A percentile compares a stretch with the other conserved stretches of the same genome.
These are phyloP conservation scores for Heliangelus exortis DNA, from an alignment of 2,797 vertebrate species.

Conservation along the genomic window DNA sequence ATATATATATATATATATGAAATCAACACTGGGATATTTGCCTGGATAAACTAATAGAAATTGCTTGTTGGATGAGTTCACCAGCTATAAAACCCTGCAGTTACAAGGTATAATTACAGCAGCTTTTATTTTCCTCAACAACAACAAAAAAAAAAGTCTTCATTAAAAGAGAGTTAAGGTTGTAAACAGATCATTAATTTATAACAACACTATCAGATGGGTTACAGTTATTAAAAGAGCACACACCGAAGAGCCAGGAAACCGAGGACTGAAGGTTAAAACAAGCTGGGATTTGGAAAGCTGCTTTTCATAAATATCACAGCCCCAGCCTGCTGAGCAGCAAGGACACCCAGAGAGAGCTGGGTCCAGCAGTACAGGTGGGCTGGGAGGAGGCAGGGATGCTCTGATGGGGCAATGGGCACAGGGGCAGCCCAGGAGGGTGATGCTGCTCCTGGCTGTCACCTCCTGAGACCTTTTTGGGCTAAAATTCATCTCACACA, in stretches of 20 bases:
- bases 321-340: background rate
- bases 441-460: background rate
- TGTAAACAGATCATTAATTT: constrained; percentile 77
- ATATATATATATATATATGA: background rate
- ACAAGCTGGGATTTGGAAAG: constrained; percentile 2
- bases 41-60: constrained; percentile 74
- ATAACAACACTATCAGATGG: constrained; percentile 73
- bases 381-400: background rate
- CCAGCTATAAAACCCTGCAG: constrained; percentile 64
- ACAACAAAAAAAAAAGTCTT: constrained; percentile 40
- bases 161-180: constrained; percentile 71
- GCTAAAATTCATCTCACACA: background rate
- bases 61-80: constrained; percentile 70
- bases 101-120: constrained; percentile 71
- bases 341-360: background rate
- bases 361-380: background rate
- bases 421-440: background rate
- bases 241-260: constrained; percentile 12
- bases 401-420: accelerated
- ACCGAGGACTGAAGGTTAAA: background rate
- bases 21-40: constrained; percentile 68
- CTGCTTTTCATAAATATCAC: background rate
- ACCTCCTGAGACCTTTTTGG: background rate
- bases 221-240: constrained; percentile 71
- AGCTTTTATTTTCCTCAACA: constrained; percentile 68